These are phyloP conservation scores for Acrobasis repandana DNA, from an alignment of 2,888 invertebrate species.

Conservation along the genomic window DNA sequence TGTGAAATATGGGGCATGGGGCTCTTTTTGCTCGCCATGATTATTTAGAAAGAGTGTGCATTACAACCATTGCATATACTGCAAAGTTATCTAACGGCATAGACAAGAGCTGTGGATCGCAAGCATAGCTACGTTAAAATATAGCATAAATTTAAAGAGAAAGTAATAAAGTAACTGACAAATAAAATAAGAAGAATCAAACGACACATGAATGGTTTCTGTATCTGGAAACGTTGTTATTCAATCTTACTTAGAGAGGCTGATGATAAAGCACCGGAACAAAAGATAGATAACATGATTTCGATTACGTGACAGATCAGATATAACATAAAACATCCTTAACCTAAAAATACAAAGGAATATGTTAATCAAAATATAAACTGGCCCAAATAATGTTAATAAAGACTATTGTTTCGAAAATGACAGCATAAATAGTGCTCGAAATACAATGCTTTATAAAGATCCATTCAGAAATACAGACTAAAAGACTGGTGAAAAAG, in stretches of 20 bases:
- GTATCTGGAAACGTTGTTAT: background rate
- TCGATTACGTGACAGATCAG: background rate
- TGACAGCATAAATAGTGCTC: background rate
- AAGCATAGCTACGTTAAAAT: no score
- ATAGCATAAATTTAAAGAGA: no score
- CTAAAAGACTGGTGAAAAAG: no score
- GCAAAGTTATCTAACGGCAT: no score
- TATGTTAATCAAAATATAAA: background rate
- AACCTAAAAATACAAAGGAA: background rate
- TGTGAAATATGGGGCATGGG: no score
- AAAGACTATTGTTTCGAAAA: conserved; percentile 9
- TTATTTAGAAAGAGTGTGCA: no score
- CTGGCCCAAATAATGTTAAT: background rate
- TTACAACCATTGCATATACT: no score
- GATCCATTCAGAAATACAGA: background rate
- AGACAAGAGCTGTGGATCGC: no score
- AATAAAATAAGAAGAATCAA: no score
- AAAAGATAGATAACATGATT: conserved; percentile 8
- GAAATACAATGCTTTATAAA: background rate
- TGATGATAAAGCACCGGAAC: conserved; percentile 1
- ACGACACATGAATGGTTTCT: background rate
- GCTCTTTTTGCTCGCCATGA: no score
- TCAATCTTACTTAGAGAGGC: background rate
- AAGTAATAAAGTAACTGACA: no score
- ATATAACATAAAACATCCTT: background rate